A percentile compares a stretch with the other conserved stretches of the same genome.
Evolutionary conservation across 2,113 vertebrate genomes (phyloP).

Genomic region (Dissostichus mawsoni): DNA sequence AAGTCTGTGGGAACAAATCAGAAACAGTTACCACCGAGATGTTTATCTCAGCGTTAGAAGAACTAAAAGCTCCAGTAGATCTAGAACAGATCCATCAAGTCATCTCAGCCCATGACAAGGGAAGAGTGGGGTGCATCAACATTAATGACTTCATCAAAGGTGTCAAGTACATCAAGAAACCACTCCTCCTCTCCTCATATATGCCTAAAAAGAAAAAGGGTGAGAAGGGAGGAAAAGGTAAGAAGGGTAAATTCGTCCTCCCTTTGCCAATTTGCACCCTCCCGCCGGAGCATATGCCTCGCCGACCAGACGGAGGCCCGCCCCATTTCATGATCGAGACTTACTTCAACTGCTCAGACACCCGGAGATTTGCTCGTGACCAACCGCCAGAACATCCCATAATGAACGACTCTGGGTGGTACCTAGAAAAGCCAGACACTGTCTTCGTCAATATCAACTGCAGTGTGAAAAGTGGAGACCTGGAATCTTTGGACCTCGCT

Average conservation of each 20-base stretch:
- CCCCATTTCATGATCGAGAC: slow-evolving; percentile 90
- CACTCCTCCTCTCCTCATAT: slow-evolving; percentile 84
- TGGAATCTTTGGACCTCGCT: slow-evolving; percentile 89
- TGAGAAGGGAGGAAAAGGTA: slow-evolving; percentile 75
- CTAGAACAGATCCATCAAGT: slow-evolving; percentile 73
- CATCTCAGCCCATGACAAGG: slow-evolving; percentile 79
- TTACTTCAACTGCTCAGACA: slow-evolving; percentile 77
- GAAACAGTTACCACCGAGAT: slow-evolving; percentile 70
- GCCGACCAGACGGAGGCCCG: slow-evolving; percentile 84
- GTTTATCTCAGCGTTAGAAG: slow-evolving; percentile 83
- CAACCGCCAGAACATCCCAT: slow-evolving; percentile 87
- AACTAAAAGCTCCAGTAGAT: slow-evolving; percentile 77
- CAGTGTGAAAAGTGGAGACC: slow-evolving; percentile 87
- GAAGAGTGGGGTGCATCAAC: slow-evolving; percentile 73
- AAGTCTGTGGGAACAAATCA: slow-evolving; percentile 72
- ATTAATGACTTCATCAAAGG: slow-evolving; percentile 91
- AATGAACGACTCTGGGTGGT: slow-evolving; percentile 92
- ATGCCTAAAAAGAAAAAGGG: slow-evolving; percentile 85
- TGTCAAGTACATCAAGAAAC: slow-evolving; percentile 87
- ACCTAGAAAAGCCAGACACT: slow-evolving; percentile 85
- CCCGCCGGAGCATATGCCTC: slow-evolving; percentile 60
- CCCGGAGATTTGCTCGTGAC: slow-evolving; percentile 75
- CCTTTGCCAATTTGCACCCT: slow-evolving; percentile 89
- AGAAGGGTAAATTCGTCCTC: slow-evolving; percentile 80
- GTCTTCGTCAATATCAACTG: slow-evolving; percentile 86